A percentile compares a stretch with the other conserved stretches of the same genome.
These are phyloP conservation scores for Melieria picta DNA, from an alignment of 2,888 invertebrate species.

Conservation along the genomic window DNA sequence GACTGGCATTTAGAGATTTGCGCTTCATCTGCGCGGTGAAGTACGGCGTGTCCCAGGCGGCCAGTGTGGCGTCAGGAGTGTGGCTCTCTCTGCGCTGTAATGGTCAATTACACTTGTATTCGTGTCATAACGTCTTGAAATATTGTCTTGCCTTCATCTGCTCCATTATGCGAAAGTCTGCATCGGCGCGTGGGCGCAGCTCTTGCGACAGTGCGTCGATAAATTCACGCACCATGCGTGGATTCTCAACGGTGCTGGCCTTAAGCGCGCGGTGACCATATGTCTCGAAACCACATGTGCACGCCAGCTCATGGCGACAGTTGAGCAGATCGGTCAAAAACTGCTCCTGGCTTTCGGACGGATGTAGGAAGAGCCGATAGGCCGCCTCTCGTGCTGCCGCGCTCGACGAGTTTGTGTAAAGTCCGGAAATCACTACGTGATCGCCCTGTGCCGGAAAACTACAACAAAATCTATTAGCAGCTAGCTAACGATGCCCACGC, in stretches of 20 bases:
- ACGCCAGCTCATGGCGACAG: conserved; percentile 82
- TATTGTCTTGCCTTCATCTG: conserved; percentile 72
- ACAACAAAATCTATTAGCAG: neutral
- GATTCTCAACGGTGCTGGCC: conserved; percentile 86
- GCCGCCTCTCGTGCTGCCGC: conserved; percentile 86
- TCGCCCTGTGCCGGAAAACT: conserved; percentile 76
- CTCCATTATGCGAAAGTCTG: conserved; percentile 82
- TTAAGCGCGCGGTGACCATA: conserved; percentile 90
- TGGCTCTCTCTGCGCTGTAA: conserved; percentile 53
- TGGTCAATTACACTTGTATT: neutral
- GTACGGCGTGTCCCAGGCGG: conserved; percentile 90
- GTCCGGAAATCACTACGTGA: conserved; percentile 79
- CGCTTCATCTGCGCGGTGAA: conserved; percentile 80
- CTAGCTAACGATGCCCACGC: neutral
- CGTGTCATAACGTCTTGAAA: too few species aligned
- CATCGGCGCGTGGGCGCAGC: conserved; percentile 74
- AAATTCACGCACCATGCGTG: conserved; percentile 82
- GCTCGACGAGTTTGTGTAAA: conserved; percentile 85
- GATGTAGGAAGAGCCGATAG: conserved; percentile 85
- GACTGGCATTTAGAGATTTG: conserved; percentile 75
- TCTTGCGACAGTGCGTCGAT: conserved; percentile 79
- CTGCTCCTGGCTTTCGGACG: conserved; percentile 79
- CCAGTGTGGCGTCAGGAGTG: conserved; percentile 61
- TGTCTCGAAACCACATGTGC: conserved; percentile 87
- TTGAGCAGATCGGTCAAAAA: conserved; percentile 78